Base-by-base conservation (phyloP, 2,797 vertebrate species). In the Neoniphon sammara region DNA sequence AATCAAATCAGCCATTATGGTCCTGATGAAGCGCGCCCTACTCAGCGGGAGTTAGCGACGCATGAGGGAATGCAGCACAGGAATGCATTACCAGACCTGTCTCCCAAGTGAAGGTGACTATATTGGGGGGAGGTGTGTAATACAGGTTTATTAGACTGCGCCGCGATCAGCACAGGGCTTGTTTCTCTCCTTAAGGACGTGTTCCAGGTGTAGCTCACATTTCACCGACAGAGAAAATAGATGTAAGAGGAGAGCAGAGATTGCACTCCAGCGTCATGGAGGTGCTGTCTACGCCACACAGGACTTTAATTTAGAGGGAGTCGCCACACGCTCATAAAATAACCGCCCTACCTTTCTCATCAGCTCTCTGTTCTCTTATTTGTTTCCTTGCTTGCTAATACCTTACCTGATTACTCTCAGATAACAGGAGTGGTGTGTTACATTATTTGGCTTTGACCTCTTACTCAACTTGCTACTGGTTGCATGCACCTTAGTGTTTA, bases 1-100 rank as follows among this genome's bases (percentile, higher is more conserved):
- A 92, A 93, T 92, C 91, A 91, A 91, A 92, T 92, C 90, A 91
- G 83, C 90, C 86, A 86, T 91, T 88, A 89, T 82, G 81, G 89
- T 72, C 77, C 74, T 85, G 90, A 91, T 91, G 86, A 90, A 90
- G 89, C 88, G 77, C 66, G 46, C 84, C 87, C 85, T 71, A 73
- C 85, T 79, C 86, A 60, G 74, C 34, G 63, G 73, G 85, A 75
- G 77, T 74, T 73, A 75, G 85, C 60, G 58, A 69, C 86, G 85
- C 89, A 86, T 82, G 70, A 84, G 87, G 89, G 85, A 88, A 88
- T 79, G 86, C 77, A 52, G 73, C 62, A 25, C 66, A 85, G 70
- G 85, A 91, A 91, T 87, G 86, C 70, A 89, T 91, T 87, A 88
- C 67, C 65, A 62, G 46, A 74, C 80, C 55, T 84, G 85, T 71